Evolutionary conservation across 2,797 vertebrate genomes (phyloP), one percentile per base, ranked within the genome.

Genomic region (Semaprochilodus insignis): DNA sequence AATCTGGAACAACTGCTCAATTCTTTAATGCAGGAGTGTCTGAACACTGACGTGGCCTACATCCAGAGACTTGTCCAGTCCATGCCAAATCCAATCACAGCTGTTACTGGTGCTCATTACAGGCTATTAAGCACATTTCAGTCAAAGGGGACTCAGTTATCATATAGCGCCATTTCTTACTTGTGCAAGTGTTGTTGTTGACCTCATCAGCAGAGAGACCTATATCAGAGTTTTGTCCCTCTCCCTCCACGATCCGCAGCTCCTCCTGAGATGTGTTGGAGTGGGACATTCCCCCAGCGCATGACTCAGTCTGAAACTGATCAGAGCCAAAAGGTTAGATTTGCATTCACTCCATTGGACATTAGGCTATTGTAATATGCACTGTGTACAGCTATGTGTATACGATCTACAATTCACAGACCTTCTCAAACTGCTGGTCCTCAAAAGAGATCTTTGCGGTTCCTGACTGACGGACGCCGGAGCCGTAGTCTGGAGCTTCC

Each of bases 361-460:
- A 13, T 13, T 13, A 48, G 10, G 44, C 44, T 13, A 8, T 13
- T 48, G 44, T 48, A 13, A 48, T 13, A 11, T 13, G 10, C 5
- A 44, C 40, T 44, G 6, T 48, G 10, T 10, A 44, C 40, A 6
- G 6, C 40, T 44, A 6, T 31, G 31, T 31, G 31, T 40, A 23
- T 1, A 11, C 1, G 17, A 54, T 8, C 2, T 23, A 25, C 2
- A n/a, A 60, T 4, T 6, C 23, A 44, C 84, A 36, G 59, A 99
- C 98, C 97, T 98, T 99, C 88, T 99, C 97, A 85, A 98, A 99
- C 86, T 99, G 97, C 86, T 98, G 97, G 85, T 99, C 98, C 0
- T 98, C 97, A 54, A 99, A 99, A 57, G 97, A 98, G 88, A 99
- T 99, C 91, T 97, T 98, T 71, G 97, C 98, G 0, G 95, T 99